Conservation (phyloP, 2,797 vertebrate species). For the Myripristis murdjan region DNA sequence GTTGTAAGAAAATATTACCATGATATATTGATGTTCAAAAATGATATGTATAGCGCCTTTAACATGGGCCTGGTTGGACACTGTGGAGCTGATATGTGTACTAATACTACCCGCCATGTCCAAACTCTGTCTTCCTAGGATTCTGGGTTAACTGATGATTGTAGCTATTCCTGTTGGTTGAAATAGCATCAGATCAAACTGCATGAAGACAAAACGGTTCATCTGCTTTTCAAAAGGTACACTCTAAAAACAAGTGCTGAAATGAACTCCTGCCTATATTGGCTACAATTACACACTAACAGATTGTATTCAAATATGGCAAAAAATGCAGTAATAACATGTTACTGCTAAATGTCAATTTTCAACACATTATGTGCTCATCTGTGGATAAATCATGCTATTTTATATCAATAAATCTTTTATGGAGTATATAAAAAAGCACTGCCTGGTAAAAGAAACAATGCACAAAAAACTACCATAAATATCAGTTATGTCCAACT, state of each 20-base stretch:
- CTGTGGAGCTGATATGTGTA: background rate
- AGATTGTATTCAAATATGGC: background rate
- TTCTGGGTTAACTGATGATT: background rate
- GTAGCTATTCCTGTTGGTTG: slow-evolving; percentile 7
- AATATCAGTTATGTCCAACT: slow-evolving; percentile 3
- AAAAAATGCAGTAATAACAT: too few relatives aligned
- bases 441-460: slow-evolving; percentile 27
- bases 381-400: background rate
- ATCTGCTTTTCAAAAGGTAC: slow-evolving; percentile 10
- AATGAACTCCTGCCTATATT: background rate
- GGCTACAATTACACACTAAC: background rate
- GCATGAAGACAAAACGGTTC: slow-evolving; percentile 16
- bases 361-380: background rate
- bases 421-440: slow-evolving; percentile 6
- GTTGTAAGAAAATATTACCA: background rate
- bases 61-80: too few relatives aligned
- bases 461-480: slow-evolving; percentile 15
- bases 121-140: slow-evolving; percentile 1
- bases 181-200: slow-evolving; percentile 12
- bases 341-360: background rate
- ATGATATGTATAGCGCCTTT: too few relatives aligned
- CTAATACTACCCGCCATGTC: background rate
- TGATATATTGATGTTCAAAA: too few relatives aligned
- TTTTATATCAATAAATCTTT: slow-evolving; percentile 12
- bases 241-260: background rate